Evolutionary conservation across 2,888 invertebrate genomes (phyloP).

Genomic region (Barypeithes pellucidus): DNA sequence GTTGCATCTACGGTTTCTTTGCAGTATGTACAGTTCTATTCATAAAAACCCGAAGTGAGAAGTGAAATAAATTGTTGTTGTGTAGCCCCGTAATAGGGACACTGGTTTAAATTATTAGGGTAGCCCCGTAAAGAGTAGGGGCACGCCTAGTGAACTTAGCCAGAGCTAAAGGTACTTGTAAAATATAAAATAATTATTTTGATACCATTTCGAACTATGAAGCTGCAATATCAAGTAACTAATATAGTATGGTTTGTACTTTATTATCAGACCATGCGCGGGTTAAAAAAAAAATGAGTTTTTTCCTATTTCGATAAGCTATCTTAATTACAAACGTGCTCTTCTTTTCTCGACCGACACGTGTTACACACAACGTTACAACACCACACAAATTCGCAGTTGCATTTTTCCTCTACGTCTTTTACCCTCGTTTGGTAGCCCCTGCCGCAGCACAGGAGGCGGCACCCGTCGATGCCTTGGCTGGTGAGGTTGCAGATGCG

Average conservation of each 20-base stretch:
- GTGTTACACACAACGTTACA: constrained; percentile 90
- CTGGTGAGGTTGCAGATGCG: constrained; percentile 89
- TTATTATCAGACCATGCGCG: constrained; percentile 8
- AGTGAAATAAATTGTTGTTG: too few species aligned
- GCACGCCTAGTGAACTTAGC: too few species aligned
- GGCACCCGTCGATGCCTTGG: constrained; percentile 89
- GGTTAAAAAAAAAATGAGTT: not conserved
- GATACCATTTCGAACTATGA: too few species aligned
- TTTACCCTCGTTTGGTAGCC: constrained; percentile 89
- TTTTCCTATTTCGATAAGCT: not conserved
- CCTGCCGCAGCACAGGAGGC: constrained; percentile 89
- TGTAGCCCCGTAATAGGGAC: too few species aligned
- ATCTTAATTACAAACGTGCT: constrained; percentile 88
- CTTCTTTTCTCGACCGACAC: constrained; percentile 85
- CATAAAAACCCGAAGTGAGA: too few species aligned
- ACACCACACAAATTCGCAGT: constrained; percentile 94
- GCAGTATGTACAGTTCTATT: too few species aligned
- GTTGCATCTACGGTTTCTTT: too few species aligned
- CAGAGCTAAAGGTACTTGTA: too few species aligned
- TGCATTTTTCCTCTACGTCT: constrained; percentile 90
- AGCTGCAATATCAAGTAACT: too few species aligned
- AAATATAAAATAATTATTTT: too few species aligned
- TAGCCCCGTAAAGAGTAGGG: too few species aligned
- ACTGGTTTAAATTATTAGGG: too few species aligned
- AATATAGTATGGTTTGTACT: not conserved